Base-by-base conservation (phyloP, 2,797 vertebrate species). In the Myotis myotis region DNA sequence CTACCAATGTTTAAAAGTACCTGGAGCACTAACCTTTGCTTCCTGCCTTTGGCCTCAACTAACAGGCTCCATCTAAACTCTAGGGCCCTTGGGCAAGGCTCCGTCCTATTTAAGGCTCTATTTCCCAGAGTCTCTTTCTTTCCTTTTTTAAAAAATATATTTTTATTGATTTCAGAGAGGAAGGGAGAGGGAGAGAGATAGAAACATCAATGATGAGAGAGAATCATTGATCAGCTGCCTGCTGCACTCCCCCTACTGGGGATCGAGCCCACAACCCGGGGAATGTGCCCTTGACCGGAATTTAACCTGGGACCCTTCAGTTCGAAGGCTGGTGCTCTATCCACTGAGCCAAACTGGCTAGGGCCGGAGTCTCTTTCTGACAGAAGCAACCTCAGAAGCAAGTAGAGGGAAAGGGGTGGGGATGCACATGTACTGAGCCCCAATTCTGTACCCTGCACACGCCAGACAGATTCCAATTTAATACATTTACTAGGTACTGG, bases 51-150 rank as follows among this genome's bases (percentile, higher is more conserved):
- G 51, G 5, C 71, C 33, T 36, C 64, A 30, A 53, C 64, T 74
- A 51, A 44, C 44, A 72, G 87, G 60, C 47, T 53, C 49, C 33
- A 36, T 15, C 28, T 36, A 70, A 89, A 89, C 36, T 19, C 81
- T 23, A 57, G 41, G 28, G 78, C 81, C 96, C 81, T 62, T 68
- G 47, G 93, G 74, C 85, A 94, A 96, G 64, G n/a, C 74, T 76
- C 3, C 0, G 0, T 66, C 57, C 57, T 85, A 75, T 66, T 91
- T 87, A 71, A 89, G 78, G 68, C 68, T 78, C 23, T 22, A 3
- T 62, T 85, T 80, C 49, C 23, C 47, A 1, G 51, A 86, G 89
- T 53, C 38, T 87, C 55, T 55, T 60, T 85, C 55, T 70, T 62
- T 30, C 15, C 13, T 15, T 13, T 60, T 60, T 60, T 60, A 1